Evolutionary conservation across 1,140 invertebrate species (phyloP).

Genomic region (Ptiloglossa arizonensis): DNA sequence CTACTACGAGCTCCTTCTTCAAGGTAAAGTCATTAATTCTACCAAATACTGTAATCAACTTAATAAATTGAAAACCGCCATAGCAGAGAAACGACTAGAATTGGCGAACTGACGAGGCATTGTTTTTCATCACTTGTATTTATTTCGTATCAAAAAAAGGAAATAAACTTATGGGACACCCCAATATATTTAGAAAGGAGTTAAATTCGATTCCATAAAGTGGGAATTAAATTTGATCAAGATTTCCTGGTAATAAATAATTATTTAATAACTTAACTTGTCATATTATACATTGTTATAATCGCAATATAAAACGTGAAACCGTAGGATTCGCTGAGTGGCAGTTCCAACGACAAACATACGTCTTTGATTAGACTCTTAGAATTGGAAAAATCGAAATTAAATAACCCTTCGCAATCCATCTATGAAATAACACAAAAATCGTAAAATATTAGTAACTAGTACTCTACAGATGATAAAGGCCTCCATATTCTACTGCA

Average conservation of each 20-base stretch:
- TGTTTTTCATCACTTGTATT: too few relatives aligned
- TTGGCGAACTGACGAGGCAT: too few relatives aligned
- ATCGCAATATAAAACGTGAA: constrained; percentile 52
- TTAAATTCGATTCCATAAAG: not conserved
- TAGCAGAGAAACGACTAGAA: too few relatives aligned
- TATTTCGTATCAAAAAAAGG: too few relatives aligned
- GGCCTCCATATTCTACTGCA: not conserved
- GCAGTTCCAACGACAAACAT: constrained; percentile 44
- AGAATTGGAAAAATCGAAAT: constrained; percentile 30
- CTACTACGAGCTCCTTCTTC: not conserved
- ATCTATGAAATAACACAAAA: constrained; percentile 6
- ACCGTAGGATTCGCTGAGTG: constrained; percentile 46
- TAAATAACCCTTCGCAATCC: constrained; percentile 46
- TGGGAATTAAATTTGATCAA: not conserved
- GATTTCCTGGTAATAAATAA: constrained; percentile 68
- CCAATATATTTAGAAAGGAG: too few relatives aligned
- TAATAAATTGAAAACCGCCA: too few relatives aligned
- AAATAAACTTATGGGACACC: too few relatives aligned
- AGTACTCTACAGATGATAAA: not conserved
- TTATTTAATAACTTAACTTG: constrained; percentile 73
- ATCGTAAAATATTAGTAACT: constrained; percentile 10
- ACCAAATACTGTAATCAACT: too few relatives aligned
- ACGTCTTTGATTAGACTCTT: constrained; percentile 15
- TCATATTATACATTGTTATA: constrained; percentile 62
- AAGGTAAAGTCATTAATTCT: not conserved